These are phyloP conservation scores for Chloroclystis v-ata DNA, from an alignment of 2,888 invertebrate species.

Conservation along the genomic window DNA sequence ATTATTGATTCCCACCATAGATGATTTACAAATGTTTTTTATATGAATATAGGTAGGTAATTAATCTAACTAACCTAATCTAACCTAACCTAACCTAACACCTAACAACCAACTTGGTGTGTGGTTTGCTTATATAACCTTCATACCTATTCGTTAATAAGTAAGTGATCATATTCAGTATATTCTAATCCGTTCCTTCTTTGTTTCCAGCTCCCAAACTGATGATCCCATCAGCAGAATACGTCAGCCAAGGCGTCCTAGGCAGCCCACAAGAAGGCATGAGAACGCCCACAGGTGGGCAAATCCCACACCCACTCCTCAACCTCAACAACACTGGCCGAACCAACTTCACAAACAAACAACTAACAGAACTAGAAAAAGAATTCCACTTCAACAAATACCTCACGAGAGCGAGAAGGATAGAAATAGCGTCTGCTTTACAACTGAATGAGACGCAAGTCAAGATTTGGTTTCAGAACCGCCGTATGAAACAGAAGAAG, in stretches of 20 bases:
- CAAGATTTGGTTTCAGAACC: slow-evolving; percentile 99
- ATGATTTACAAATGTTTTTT: too few relatives aligned
- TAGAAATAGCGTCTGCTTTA: slow-evolving; percentile 97
- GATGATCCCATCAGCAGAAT: slow-evolving; percentile 76
- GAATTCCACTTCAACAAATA: slow-evolving; percentile 99
- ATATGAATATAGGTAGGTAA: too few relatives aligned
- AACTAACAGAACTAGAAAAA: slow-evolving; percentile 98
- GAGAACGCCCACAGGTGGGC: slow-evolving; percentile 71
- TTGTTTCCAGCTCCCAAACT: slow-evolving; percentile 81
- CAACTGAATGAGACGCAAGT: slow-evolving; percentile 98
- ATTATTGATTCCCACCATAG: too few relatives aligned
- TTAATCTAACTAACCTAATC: too few relatives aligned
- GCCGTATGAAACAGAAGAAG: slow-evolving; percentile 99
- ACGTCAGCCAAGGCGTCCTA: slow-evolving; percentile 66
- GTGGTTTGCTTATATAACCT: too few relatives aligned
- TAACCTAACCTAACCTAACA: too few relatives aligned
- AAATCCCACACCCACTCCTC: slow-evolving; percentile 70
- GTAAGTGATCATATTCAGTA: too few relatives aligned
- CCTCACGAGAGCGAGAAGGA: slow-evolving; percentile 95
- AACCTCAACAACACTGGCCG: slow-evolving; percentile 90
- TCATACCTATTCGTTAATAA: too few relatives aligned
- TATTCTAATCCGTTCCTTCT: slow-evolving; percentile 14
- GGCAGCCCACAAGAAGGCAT: slow-evolving; percentile 68
- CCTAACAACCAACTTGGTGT: too few relatives aligned
- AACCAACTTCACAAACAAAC: slow-evolving; percentile 99